phyloP scores from a whole-genome alignment of 2,888 invertebrate species.

The Andrena praecox region DNA sequence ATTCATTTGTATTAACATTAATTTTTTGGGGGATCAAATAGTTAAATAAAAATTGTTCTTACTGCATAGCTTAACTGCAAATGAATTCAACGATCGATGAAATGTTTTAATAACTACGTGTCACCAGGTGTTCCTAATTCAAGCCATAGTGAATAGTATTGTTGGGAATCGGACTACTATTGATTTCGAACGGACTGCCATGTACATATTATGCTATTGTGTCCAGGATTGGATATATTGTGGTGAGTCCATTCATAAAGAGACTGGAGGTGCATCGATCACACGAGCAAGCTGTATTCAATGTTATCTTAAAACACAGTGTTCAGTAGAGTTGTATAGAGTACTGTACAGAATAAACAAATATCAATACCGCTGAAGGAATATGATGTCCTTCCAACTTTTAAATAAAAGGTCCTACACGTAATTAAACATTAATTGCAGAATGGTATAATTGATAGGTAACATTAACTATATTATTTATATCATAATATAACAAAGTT shows the following conservation, averaged over 20 bases:
- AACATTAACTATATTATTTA: no score
- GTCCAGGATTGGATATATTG: neutral
- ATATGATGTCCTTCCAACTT: no score
- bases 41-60: neutral
- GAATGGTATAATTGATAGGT: no score
- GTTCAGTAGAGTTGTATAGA: neutral
- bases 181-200: slow-evolving; percentile 16
- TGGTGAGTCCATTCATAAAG: slow-evolving; percentile 43
- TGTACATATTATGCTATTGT: slow-evolving; percentile 10
- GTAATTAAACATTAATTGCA: no score
- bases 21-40: neutral
- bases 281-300: slow-evolving; percentile 1
- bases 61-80: neutral
- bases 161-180: slow-evolving; percentile 19
- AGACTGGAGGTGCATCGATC: slow-evolving; percentile 44
- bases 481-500: no score
- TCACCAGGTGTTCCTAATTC: neutral
- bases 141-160: slow-evolving; percentile 8
- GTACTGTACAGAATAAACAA: neutral
- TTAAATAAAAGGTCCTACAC: no score
- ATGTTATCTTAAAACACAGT: neutral
- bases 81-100: neutral
- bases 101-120: neutral
- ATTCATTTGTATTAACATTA: neutral
- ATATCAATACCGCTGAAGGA: neutral